phyloP scores from a whole-genome alignment of 2,888 invertebrate species.

The Cenopis cana region DNA sequence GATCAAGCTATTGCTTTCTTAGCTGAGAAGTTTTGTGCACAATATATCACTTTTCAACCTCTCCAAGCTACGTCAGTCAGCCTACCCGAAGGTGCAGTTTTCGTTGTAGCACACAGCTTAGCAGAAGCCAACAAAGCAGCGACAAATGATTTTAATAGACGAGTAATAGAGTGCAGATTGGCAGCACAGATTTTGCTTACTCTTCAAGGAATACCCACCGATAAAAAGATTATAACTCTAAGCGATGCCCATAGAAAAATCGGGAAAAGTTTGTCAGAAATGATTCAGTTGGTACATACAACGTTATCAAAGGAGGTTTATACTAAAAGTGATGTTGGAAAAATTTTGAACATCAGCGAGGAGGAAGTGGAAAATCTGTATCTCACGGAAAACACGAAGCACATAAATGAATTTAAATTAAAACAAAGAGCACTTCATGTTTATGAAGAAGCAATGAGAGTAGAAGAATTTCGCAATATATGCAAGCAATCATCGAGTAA shows the following conservation, averaged over 20 bases:
- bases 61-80: conserved; percentile 90
- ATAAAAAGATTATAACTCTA: conserved; percentile 88
- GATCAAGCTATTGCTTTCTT: conserved; percentile 99
- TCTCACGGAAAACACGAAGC: conserved; percentile 83
- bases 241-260: conserved; percentile 90
- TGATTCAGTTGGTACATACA: conserved; percentile 88
- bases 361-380: conserved; percentile 84
- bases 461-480: conserved; percentile 89
- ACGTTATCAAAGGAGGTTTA: conserved; percentile 88
- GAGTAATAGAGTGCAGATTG: conserved; percentile 97
- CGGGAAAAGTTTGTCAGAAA: conserved; percentile 86
- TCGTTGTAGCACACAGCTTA: conserved; percentile 97
- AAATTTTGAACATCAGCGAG: conserved; percentile 84
- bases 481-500: conserved; percentile 78
- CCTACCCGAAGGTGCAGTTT: conserved; percentile 92
- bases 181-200: conserved; percentile 90
- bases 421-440: conserved; percentile 96
- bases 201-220: conserved; percentile 72
- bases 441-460: conserved; percentile 94
- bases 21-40: conserved; percentile 93
- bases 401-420: conserved; percentile 91
- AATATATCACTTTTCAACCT: conserved; percentile 97
- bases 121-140: conserved; percentile 97
- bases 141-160: conserved; percentile 94
- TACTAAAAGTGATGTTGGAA: conserved; percentile 87